These are phyloP conservation scores for Diadema setosum DNA, from an alignment of 35 echinoderm and acorn worm species.

Conservation along the genomic window DNA sequence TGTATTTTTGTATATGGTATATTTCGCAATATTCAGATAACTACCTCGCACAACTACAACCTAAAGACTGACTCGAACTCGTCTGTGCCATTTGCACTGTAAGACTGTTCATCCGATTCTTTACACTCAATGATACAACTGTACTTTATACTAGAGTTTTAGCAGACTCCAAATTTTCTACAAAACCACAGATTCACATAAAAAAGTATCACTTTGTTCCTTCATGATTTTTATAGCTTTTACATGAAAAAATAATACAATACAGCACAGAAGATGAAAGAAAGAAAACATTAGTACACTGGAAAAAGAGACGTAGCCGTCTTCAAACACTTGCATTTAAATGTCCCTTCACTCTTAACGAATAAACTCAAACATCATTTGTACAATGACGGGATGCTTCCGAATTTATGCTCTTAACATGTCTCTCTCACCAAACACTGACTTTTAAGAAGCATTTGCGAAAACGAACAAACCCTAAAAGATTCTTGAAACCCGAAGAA, in stretches of 20 bases:
- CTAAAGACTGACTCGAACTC: too few relatives aligned
- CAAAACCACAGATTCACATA: conserved; percentile 19
- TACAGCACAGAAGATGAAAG: conserved; percentile 10
- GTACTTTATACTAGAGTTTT: background rate
- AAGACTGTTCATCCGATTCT: background rate
- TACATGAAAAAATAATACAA: conserved; percentile 3
- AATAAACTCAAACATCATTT: background rate
- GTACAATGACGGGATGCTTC: background rate
- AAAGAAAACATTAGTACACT: background rate
- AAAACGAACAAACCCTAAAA: background rate
- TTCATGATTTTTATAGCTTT: background rate
- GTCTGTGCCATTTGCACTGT: background rate
- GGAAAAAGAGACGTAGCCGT: background rate
- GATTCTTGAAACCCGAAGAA: background rate
- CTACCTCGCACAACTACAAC: too few relatives aligned
- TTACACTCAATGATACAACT: background rate
- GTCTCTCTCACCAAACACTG: too few relatives aligned
- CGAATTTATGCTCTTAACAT: too few relatives aligned
- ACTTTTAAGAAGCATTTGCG: background rate
- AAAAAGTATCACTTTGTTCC: conserved; percentile 1
- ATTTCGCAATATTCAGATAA: background rate
- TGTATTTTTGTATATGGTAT: background rate
- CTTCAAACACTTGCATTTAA: background rate
- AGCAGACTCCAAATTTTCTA: background rate
- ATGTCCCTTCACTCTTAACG: background rate